Conservation (phyloP, 1,140 invertebrate genomes). For the Anthonomus grandis region DNA sequence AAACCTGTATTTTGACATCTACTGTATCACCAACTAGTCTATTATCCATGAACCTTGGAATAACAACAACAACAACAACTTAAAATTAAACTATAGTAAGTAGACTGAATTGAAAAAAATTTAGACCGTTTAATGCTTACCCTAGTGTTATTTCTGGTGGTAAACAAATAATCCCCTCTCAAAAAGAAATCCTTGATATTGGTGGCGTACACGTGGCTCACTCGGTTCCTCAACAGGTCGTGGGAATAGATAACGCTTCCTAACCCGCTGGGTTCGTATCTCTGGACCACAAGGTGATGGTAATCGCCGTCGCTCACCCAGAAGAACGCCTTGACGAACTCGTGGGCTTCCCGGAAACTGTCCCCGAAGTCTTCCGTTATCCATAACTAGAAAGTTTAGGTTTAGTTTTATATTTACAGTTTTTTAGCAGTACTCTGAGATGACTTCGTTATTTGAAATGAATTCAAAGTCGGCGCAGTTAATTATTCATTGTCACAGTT, state of each 20-base stretch:
- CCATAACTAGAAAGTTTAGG: conserved; percentile 62
- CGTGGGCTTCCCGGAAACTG: conserved; percentile 64
- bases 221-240: conserved; percentile 46
- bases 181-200: conserved; percentile 79
- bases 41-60: too few relatives aligned
- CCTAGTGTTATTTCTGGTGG: conserved; percentile 58
- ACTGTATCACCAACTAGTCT: too few relatives aligned
- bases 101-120: too few relatives aligned
- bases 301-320: conserved; percentile 55
- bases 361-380: conserved; percentile 71
- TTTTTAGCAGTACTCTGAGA: background rate
- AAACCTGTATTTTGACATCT: too few relatives aligned
- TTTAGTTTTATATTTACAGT: background rate
- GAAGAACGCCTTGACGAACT: conserved; percentile 73
- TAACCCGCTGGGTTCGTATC: conserved; percentile 60
- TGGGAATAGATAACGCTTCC: conserved; percentile 60
- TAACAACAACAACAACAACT: too few relatives aligned
- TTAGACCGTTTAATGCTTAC: too few relatives aligned
- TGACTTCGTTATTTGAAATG: too few relatives aligned
- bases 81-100: too few relatives aligned
- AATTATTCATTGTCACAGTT: too few relatives aligned
- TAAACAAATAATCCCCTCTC: conserved; percentile 82
- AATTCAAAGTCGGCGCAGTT: too few relatives aligned
- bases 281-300: conserved; percentile 64
- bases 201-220: conserved; percentile 57